A percentile compares a stretch with the other conserved stretches of the same genome.
Conservation (phyloP, 2,797 vertebrate species). For the Fistularia commersonii region DNA sequence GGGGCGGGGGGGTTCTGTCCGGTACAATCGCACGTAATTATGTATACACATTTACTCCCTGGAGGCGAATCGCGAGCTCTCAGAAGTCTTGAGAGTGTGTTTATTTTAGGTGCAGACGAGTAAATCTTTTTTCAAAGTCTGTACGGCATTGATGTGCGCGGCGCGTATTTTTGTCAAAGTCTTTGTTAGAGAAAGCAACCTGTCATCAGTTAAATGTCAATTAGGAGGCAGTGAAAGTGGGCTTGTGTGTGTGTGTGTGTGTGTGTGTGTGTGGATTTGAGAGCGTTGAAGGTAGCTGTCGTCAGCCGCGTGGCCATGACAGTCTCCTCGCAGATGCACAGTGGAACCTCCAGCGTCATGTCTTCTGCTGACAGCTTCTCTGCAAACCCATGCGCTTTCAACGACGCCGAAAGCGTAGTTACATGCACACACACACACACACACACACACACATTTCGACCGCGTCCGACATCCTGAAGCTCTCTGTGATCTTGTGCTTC, state of each 20-base stretch:
- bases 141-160: constrained; percentile 28
- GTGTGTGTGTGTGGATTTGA: constrained; percentile 15
- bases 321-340: constrained; percentile 64
- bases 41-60: constrained; percentile 12
- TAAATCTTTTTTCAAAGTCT: constrained; percentile 42
- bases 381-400: constrained; percentile 57
- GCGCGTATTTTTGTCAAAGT: constrained; percentile 53
- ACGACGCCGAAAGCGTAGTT: constrained; percentile 38
- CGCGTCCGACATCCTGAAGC: constrained; percentile 14
- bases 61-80: constrained; percentile 21
- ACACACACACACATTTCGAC: constrained; percentile 17
- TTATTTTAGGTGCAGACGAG: constrained; percentile 48
- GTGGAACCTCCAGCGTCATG: constrained; percentile 54
- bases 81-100: constrained; percentile 33
- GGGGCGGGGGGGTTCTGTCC: constrained; percentile 42
- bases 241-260: constrained; percentile 29
- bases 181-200: constrained; percentile 49
- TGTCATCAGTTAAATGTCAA: constrained; percentile 66
- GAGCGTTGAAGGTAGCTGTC: constrained; percentile 39
- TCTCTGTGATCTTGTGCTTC: constrained; percentile 63
- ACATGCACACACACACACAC: constrained; percentile 7
- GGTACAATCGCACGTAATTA: constrained; percentile 38
- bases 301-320: constrained; percentile 60
- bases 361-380: constrained; percentile 70
- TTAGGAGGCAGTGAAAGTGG: constrained; percentile 52